A percentile compares a stretch with the other conserved stretches of the same genome.
phyloP scores from a whole-genome alignment of 2,797 vertebrate species.

The Mormyrops boulengeri region DNA sequence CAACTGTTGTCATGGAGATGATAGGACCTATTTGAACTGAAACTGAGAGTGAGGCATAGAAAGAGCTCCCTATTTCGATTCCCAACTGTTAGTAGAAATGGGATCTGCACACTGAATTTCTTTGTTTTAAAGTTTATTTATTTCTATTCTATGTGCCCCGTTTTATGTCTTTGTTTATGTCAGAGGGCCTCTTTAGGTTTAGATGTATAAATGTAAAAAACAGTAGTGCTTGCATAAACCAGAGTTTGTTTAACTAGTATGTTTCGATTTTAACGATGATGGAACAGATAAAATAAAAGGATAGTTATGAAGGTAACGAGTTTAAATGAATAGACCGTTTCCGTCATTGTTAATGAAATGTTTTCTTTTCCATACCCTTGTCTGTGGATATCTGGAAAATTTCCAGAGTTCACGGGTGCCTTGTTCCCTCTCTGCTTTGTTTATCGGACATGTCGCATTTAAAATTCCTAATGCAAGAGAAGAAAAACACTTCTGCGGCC shows the following conservation, averaged over 20 bases:
- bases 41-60: constrained; percentile 70
- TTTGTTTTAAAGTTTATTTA: constrained; percentile 3
- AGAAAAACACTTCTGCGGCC: background rate
- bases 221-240: background rate
- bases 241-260: background rate
- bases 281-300: background rate
- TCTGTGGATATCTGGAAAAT: background rate
- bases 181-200: background rate
- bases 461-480: background rate
- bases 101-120: constrained; percentile 36
- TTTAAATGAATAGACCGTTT: background rate
- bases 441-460: background rate
- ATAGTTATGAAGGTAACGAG: background rate
- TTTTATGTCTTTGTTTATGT: background rate
- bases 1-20: constrained; percentile 93
- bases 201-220: background rate
- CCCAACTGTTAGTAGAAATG: constrained; percentile 45
- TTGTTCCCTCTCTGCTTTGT: background rate
- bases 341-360: background rate
- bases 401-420: background rate
- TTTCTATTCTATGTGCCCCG: background rate
- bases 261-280: background rate
- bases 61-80: constrained; percentile 43
- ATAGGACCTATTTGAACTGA: constrained; percentile 73
- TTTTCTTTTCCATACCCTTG: background rate